phyloP scores from a whole-genome alignment of 1,140 invertebrate genomes.

The Periplaneta americana region DNA sequence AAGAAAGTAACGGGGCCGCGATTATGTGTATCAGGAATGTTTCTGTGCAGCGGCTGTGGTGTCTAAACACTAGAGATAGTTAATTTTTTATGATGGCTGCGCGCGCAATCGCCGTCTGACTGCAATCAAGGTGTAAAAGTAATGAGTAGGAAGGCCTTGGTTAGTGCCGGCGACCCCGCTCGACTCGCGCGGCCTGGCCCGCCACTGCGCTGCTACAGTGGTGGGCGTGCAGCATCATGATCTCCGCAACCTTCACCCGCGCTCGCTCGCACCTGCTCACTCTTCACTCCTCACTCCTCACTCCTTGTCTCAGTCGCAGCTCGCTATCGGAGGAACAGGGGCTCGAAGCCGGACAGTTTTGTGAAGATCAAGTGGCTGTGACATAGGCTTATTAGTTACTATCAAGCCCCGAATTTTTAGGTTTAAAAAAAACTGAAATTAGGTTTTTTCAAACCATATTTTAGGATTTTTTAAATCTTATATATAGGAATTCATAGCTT shows the following conservation, averaged over 20 bases:
- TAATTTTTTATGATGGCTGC: background rate
- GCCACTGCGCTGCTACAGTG: background rate
- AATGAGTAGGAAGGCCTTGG: background rate
- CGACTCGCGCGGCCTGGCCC: background rate
- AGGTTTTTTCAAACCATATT: too few relatives aligned
- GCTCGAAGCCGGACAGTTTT: too few relatives aligned
- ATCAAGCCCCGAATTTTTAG: too few relatives aligned
- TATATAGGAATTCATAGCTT: too few relatives aligned
- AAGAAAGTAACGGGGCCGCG: too few relatives aligned
- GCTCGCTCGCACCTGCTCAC: background rate
- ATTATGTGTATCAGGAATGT: too few relatives aligned
- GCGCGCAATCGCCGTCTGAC: background rate
- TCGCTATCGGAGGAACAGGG: too few relatives aligned
- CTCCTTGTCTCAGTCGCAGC: background rate
- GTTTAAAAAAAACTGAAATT: too few relatives aligned
- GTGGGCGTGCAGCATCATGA: background rate
- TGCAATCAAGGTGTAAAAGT: background rate
- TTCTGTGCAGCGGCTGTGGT: background rate
- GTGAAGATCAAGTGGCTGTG: too few relatives aligned
- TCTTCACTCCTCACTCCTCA: background rate
- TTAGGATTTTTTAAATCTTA: too few relatives aligned
- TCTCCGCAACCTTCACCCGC: background rate
- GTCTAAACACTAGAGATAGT: background rate
- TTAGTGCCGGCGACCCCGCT: background rate
- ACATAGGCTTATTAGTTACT: too few relatives aligned